These are phyloP conservation scores for Ophion obscuratus DNA, from an alignment of 2,888 invertebrate species.

Conservation along the genomic window DNA sequence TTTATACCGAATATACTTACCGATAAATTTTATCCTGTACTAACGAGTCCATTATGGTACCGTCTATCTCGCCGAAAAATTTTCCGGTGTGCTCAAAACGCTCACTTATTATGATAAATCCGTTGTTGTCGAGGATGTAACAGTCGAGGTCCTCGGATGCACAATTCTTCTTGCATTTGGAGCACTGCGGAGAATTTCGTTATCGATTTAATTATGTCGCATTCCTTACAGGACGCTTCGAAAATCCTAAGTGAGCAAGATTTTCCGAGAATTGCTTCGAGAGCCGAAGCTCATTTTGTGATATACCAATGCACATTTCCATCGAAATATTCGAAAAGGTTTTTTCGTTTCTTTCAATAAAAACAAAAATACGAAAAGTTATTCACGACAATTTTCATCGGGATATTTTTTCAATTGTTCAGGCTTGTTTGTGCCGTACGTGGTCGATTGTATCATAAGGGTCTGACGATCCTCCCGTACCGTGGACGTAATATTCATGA, in stretches of 20 bases:
- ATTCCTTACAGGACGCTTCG: not conserved
- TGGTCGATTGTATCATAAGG: not conserved
- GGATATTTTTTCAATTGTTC: not conserved
- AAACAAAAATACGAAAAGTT: too few species aligned
- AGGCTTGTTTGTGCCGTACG: not conserved
- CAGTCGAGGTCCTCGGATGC: conserved; percentile 95
- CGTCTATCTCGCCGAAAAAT: conserved; percentile 97
- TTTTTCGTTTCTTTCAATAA: too few species aligned
- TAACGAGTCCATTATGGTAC: conserved; percentile 96
- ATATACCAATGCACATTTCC: too few species aligned
- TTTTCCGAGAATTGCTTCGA: too few species aligned
- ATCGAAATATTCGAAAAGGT: too few species aligned
- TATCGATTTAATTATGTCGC: not conserved
- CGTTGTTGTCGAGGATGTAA: conserved; percentile 97
- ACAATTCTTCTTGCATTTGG: conserved; percentile 93
- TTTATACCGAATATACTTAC: conserved; percentile 63
- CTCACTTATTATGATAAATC: conserved; percentile 96
- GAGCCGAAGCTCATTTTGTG: too few species aligned
- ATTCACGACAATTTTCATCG: not conserved
- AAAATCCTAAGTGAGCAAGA: not conserved
- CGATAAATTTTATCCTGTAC: conserved; percentile 95
- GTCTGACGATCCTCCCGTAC: conserved; percentile 84
- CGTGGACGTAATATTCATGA: conserved; percentile 94
- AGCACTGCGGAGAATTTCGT: conserved; percentile 86
- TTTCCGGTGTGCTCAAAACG: conserved; percentile 93